Conservation (phyloP, 2,797 vertebrate genomes). For the Hydrolagus colliei region DNA sequence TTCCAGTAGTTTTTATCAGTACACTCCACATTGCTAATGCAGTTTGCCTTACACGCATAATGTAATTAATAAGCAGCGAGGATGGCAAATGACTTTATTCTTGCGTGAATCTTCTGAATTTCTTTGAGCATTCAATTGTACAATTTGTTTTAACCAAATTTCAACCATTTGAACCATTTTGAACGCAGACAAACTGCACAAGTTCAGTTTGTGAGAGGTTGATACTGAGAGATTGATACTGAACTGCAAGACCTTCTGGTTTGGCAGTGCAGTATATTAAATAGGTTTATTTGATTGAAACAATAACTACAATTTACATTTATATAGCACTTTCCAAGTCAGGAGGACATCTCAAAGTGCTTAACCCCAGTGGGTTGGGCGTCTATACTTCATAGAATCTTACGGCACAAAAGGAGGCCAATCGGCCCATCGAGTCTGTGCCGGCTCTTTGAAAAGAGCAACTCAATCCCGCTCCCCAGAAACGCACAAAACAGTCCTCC, state of each 20-base stretch:
- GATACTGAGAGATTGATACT: neutral
- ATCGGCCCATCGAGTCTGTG: too few species aligned
- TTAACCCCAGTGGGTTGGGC: too few species aligned
- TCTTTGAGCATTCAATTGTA: slow-evolving; percentile 4
- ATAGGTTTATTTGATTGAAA: slow-evolving; percentile 22
- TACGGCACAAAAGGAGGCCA: too few species aligned
- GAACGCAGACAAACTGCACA: neutral
- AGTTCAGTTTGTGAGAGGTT: neutral
- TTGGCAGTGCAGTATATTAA: neutral
- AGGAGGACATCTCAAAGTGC: too few species aligned
- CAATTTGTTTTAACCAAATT: slow-evolving; percentile 1
- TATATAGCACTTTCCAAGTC: too few species aligned
- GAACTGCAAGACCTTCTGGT: neutral
- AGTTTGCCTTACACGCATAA: neutral
- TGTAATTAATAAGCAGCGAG: slow-evolving; percentile 8
- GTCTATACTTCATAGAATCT: too few species aligned
- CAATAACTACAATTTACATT: too few species aligned
- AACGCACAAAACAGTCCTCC: too few species aligned
- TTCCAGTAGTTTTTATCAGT: neutral
- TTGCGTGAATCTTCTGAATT: neutral
- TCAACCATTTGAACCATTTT: slow-evolving; percentile 9
- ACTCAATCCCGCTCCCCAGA: too few species aligned
- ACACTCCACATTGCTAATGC: neutral
- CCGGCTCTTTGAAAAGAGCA: too few species aligned
- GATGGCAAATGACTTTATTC: slow-evolving; percentile 12